phyloP scores from a whole-genome alignment of 2,888 invertebrate genomes.

The Entomobrya proxima region DNA sequence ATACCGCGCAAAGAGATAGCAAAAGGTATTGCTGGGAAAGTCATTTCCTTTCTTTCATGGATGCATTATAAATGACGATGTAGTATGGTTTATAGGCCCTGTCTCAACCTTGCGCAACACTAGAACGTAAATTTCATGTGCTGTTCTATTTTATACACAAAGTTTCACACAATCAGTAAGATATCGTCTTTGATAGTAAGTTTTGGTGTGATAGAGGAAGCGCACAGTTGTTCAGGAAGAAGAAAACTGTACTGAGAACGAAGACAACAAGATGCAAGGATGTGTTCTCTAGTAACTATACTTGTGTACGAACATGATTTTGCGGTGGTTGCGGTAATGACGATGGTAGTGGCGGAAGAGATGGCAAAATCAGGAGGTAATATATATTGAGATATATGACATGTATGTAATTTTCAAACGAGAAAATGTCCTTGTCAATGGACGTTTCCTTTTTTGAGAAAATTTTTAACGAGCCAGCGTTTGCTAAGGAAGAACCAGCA shows the following conservation, averaged over 20 bases:
- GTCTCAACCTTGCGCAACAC: background rate
- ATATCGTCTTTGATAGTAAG: background rate
- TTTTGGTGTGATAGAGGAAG: background rate
- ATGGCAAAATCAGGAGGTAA: too few relatives aligned
- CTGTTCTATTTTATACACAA: background rate
- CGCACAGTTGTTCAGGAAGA: background rate
- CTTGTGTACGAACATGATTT: background rate
- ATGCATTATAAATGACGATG: constrained; percentile 5
- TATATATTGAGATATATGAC: background rate
- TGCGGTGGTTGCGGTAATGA: constrained; percentile 4
- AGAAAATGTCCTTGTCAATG: constrained; percentile 28
- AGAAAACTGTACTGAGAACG: background rate
- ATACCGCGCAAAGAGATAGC: background rate
- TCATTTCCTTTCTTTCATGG: constrained; percentile 23
- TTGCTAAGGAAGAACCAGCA: background rate
- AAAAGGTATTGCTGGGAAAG: background rate
- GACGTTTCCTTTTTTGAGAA: constrained; percentile 20
- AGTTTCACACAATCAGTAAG: constrained; percentile 30
- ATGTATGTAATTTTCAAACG: constrained; percentile 23
- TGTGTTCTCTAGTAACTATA: background rate
- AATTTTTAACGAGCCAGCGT: constrained; percentile 30
- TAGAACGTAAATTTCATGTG: constrained; percentile 4
- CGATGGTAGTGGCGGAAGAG: background rate
- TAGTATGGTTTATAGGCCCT: background rate
- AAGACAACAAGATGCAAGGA: background rate